These are phyloP conservation scores for Marmota flaviventris DNA, from an alignment of 2,113 vertebrate genomes.

Conservation along the genomic window DNA sequence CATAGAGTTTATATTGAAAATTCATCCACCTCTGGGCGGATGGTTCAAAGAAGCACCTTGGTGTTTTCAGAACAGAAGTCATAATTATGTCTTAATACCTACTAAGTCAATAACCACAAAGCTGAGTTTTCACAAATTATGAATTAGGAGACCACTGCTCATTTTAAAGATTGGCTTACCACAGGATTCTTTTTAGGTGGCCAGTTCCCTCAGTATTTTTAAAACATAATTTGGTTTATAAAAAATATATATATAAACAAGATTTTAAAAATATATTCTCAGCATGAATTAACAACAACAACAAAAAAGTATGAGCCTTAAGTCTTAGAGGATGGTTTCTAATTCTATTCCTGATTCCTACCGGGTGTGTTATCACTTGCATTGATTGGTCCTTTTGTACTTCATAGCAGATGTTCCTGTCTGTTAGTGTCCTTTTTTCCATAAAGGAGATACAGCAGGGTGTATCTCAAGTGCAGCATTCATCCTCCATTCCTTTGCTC, in stretches of 20 bases:
- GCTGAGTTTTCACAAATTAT: neutral
- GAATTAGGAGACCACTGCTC: constrained; percentile 2
- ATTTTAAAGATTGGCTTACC: constrained; percentile 61
- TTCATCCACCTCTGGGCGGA: neutral
- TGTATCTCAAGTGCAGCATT: neutral
- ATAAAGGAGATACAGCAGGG: neutral
- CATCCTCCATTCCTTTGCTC: neutral
- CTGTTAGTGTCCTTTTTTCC: neutral
- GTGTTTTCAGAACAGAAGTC: constrained; percentile 37
- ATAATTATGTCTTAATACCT: neutral
- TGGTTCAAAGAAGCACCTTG: neutral
- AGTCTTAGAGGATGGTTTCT: constrained; percentile 24
- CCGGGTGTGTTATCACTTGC: neutral
- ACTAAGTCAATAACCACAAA: neutral
- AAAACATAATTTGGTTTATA: constrained; percentile 56
- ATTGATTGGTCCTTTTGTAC: neutral
- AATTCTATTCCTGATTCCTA: neutral
- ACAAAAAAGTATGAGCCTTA: neutral
- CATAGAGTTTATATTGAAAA: neutral
- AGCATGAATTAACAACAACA: neutral
- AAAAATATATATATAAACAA: constrained; percentile 28
- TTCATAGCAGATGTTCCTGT: neutral
- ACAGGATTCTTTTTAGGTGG: constrained; percentile 44
- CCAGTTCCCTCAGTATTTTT: neutral
- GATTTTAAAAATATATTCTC: constrained; percentile 18